phyloP scores from a whole-genome alignment of 1,140 invertebrate genomes.

The Paralvinella palmiformis region DNA sequence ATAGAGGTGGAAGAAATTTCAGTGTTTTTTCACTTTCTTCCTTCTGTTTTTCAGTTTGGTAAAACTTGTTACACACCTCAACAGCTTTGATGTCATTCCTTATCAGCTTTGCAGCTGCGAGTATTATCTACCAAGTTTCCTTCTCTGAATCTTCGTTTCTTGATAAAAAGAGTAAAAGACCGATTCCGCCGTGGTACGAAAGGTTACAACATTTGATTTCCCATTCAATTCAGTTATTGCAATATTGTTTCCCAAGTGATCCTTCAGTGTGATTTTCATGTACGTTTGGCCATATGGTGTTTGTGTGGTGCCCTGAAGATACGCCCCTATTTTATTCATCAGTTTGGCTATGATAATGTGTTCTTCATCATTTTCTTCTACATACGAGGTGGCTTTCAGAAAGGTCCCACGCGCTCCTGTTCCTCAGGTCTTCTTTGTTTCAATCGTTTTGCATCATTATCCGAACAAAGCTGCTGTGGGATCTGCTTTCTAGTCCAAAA shows the following conservation, averaged over 20 bases:
- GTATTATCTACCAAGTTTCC: conserved; percentile 6
- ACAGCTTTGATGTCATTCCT: neutral
- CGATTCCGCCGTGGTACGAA: conserved; percentile 4
- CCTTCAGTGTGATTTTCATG: conserved; percentile 23
- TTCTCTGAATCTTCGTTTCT: neutral
- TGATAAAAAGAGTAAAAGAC: conserved; percentile 17
- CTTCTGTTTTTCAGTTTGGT: neutral
- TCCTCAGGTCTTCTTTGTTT: too few relatives aligned
- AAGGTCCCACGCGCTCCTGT: too few relatives aligned
- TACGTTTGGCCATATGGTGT: conserved; percentile 1
- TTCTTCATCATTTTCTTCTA: neutral
- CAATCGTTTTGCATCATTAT: too few relatives aligned
- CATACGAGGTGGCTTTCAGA: too few relatives aligned
- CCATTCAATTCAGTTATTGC: conserved; percentile 17
- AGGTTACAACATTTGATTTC: conserved; percentile 21
- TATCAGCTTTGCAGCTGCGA: neutral
- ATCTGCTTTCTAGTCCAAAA: too few relatives aligned
- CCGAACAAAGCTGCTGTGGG: too few relatives aligned
- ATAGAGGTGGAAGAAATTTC: conserved; percentile 12
- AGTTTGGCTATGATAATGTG: neutral
- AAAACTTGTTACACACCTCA: neutral
- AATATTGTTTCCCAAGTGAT: conserved; percentile 18
- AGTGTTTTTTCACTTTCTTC: neutral
- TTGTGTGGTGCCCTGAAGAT: neutral
- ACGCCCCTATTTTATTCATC: neutral